These are phyloP conservation scores for Blastobasis lacticolella DNA, from an alignment of 2,888 invertebrate genomes.

Conservation along the genomic window DNA sequence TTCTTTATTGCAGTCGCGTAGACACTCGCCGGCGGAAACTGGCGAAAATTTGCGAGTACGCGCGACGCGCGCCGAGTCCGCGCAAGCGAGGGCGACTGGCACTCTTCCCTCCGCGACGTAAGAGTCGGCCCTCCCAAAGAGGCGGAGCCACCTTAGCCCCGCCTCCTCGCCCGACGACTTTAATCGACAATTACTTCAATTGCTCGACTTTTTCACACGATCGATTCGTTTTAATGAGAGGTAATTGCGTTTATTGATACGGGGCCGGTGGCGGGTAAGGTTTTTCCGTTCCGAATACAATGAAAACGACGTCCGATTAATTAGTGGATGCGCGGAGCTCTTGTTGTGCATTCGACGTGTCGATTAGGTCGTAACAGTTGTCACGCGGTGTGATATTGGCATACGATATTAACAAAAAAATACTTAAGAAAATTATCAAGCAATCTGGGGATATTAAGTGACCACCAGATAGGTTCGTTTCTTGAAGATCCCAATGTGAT, in stretches of 20 bases:
- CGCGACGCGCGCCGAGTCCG: constrained; percentile 56
- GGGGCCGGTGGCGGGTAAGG: constrained; percentile 16
- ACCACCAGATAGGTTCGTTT: no score
- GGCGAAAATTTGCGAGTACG: constrained; percentile 23
- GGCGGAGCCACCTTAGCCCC: constrained; percentile 44
- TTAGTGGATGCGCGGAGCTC: no score
- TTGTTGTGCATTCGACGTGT: no score
- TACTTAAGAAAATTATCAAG: no score
- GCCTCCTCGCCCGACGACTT: constrained; percentile 15
- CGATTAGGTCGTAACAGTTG: no score
- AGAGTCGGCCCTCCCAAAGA: constrained; percentile 57
- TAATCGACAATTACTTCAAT: constrained; percentile 35
- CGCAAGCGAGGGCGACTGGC: constrained; percentile 61
- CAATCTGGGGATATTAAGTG: no score
- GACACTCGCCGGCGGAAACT: constrained; percentile 6
- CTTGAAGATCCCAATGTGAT: no score
- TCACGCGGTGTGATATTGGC: no score
- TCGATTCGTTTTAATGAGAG: constrained; percentile 57
- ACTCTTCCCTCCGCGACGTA: constrained; percentile 54
- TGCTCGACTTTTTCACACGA: constrained; percentile 42
- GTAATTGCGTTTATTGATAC: constrained; percentile 63
- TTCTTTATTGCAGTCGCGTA: no score
- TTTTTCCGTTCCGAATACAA: constrained; percentile 19
- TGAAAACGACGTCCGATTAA: constrained; percentile 3
- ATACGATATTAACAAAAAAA: no score